Conservation (phyloP, 2,888 invertebrate genomes). For the Lissonota sp. region DNA sequence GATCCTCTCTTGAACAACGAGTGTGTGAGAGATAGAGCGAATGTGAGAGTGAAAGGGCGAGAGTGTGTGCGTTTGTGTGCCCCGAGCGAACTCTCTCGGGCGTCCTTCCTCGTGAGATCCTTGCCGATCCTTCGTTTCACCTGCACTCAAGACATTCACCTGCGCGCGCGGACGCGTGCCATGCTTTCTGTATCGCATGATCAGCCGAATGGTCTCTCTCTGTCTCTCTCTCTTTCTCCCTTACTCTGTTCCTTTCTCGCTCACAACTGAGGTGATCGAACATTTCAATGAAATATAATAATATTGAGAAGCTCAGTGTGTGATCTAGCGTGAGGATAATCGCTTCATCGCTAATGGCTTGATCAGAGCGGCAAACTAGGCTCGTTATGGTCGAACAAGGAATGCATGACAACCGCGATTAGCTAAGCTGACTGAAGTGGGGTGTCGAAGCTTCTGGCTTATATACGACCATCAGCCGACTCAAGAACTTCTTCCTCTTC, state of each 20-base stretch:
- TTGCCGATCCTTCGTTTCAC: slow-evolving; percentile 78
- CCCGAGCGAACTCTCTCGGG: slow-evolving; percentile 52
- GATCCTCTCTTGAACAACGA: slow-evolving; percentile 37
- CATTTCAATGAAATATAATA: slow-evolving; percentile 20
- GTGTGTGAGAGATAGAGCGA: background rate
- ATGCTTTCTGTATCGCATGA: slow-evolving; percentile 31
- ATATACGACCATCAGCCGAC: background rate
- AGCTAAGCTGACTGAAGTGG: slow-evolving; percentile 28
- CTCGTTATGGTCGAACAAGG: slow-evolving; percentile 13
- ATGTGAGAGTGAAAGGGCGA: slow-evolving; percentile 34
- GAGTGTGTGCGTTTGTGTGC: slow-evolving; percentile 20
- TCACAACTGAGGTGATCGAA: slow-evolving; percentile 32
- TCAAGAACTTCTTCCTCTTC: slow-evolving; percentile 5
- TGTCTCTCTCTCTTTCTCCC: background rate
- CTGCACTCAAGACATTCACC: slow-evolving; percentile 80
- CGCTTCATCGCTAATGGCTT: slow-evolving; percentile 35
- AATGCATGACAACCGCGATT: slow-evolving; percentile 49
- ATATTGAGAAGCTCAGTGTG: slow-evolving; percentile 11
- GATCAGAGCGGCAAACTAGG: slow-evolving; percentile 17
- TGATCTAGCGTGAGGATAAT: slow-evolving; percentile 54
- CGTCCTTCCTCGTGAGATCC: slow-evolving; percentile 58
- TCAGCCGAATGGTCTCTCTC: background rate
- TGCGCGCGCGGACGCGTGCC: slow-evolving; percentile 74
- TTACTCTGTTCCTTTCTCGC: background rate
- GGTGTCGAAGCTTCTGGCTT: slow-evolving; percentile 37